Evolutionary conservation across 2,113 vertebrate genomes (phyloP), one percentile per base, ranked within the genome.

Genomic region (Pygoscelis antarcticus): DNA sequence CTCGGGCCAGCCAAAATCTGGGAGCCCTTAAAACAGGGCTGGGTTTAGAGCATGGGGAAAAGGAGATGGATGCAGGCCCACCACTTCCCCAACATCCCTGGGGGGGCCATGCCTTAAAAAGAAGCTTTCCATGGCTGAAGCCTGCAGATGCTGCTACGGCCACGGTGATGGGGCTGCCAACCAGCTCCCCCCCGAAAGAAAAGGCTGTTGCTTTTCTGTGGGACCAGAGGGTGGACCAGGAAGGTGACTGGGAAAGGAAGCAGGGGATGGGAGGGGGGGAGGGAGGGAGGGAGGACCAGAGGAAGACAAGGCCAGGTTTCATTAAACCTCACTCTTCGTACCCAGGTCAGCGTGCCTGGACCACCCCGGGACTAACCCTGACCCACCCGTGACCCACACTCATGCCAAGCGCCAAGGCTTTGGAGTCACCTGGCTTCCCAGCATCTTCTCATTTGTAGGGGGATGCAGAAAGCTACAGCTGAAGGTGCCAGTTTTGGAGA

Each of bases 121-220:
- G 52, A 13, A 77, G 25, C 2, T 74, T 64, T 60, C 34, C 38
- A 40, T 0, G 2, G 49, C 51, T 55, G 18, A 27, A 55, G 47
- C 38, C 60, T 55, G 54, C 6, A 2, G 64, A 40, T 62, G 49
- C 54, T 64, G 20, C 58, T 68, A 27, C 0, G 2, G 26, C 26
- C 0, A 0, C 7, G 3, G 26, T 23, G 47, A 49, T 3, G 7
- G 26, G 57, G 21, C 58, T 60, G 18, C 46, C 65, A 89, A 34
- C 5, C 32, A 42, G 30, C 17, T 74, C 18, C 20, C 20, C 4
- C 3, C 9, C 71, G 13, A 90, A 72, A 40, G n/a, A 54, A 88
- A 58, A 88, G 44, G 18, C 13, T 77, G n/a, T 7, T 71, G 52
- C 18, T 84, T 82, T 77, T 36, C 60, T 77, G 12, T 68, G 69